Conservation (phyloP, 2,888 invertebrate species). For the Chloroclystis v-ata region DNA sequence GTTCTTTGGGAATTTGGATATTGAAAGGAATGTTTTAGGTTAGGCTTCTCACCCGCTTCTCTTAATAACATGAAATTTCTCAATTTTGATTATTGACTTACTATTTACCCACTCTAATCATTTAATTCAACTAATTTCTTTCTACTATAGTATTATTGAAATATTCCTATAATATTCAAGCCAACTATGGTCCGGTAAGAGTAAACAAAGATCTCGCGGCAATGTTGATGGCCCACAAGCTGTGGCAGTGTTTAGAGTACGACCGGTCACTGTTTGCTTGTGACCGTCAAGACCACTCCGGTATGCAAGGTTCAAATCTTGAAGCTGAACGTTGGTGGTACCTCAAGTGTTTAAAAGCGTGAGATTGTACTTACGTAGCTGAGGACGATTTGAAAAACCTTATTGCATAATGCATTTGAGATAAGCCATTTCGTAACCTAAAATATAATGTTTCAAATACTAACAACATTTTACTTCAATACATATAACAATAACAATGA, state of each 20-base stretch:
- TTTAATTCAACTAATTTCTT: no score
- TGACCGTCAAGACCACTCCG: constrained; percentile 64
- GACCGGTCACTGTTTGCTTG: constrained; percentile 73
- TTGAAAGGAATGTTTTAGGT: neutral
- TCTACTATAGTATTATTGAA: no score
- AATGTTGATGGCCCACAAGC: constrained; percentile 52
- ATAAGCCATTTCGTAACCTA: no score
- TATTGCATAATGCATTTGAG: no score
- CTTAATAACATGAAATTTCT: no score
- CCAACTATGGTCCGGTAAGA: constrained; percentile 50
- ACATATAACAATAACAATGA: no score
- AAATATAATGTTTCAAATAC: no score
- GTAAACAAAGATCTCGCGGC: constrained; percentile 58
- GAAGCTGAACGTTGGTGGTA: constrained; percentile 37
- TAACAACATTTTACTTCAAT: neutral
- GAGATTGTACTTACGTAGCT: constrained; percentile 1
- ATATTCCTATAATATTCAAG: constrained; percentile 65
- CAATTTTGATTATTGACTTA: no score
- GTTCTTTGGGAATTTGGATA: neutral
- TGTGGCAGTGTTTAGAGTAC: constrained; percentile 62
- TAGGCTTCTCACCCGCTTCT: no score
- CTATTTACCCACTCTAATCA: no score
- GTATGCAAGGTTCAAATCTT: constrained; percentile 50
- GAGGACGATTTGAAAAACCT: no score
- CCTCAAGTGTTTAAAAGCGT: constrained; percentile 22